These are phyloP conservation scores for Ommatoiulus sabulosus DNA, from an alignment of 2,888 invertebrate species.

Conservation along the genomic window DNA sequence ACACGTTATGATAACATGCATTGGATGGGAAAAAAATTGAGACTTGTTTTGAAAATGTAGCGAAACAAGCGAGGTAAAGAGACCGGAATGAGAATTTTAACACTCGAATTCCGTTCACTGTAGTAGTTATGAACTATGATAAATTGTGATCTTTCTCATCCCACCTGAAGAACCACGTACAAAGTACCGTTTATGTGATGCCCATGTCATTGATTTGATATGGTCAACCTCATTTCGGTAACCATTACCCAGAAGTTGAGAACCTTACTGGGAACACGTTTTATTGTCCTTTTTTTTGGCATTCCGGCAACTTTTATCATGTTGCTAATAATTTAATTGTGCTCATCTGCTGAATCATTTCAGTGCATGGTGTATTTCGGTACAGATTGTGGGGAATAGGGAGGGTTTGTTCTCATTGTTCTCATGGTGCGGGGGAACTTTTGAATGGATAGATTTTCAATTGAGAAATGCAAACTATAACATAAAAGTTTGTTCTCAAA, in stretches of 20 bases:
- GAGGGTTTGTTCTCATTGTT: neutral
- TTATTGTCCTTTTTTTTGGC: neutral
- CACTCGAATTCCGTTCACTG: neutral
- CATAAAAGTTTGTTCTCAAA: neutral
- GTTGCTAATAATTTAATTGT: conserved; percentile 10
- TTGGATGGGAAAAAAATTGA: too few species aligned
- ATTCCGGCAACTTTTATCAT: neutral
- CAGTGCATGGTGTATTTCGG: neutral
- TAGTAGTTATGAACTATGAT: neutral
- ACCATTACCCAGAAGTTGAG: neutral
- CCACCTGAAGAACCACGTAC: neutral
- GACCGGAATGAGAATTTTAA: neutral
- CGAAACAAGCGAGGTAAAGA: neutral
- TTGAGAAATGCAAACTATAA: neutral
- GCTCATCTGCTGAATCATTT: conserved; percentile 34
- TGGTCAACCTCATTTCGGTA: neutral
- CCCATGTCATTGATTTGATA: neutral
- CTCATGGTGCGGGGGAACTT: neutral
- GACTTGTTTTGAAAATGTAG: too few species aligned
- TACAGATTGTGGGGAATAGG: neutral
- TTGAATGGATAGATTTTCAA: neutral
- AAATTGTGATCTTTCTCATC: neutral
- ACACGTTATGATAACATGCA: too few species aligned
- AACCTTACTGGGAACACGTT: neutral
- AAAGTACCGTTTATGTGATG: neutral